phyloP scores from a whole-genome alignment of 2,113 vertebrate genomes.

The Carassius gibelio region DNA sequence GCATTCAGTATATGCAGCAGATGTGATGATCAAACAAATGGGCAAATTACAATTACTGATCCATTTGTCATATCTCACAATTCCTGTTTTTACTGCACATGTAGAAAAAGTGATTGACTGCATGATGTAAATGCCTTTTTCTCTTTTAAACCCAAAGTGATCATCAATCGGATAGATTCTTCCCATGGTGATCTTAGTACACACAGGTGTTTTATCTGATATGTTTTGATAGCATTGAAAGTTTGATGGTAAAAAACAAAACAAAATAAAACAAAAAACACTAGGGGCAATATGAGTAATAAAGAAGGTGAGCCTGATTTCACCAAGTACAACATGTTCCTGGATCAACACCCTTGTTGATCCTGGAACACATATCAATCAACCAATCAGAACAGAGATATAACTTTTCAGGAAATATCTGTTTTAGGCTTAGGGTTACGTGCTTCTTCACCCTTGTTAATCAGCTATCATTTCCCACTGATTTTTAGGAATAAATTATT shows the following conservation, averaged over 20 bases:
- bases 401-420: too few relatives aligned
- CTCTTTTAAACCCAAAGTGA: background rate
- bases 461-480: too few relatives aligned
- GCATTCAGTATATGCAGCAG: background rate
- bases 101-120: background rate
- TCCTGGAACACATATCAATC: too few relatives aligned
- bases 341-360: too few relatives aligned
- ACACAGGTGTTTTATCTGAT: background rate
- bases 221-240: background rate
- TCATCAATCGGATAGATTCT: background rate
- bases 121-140: background rate
- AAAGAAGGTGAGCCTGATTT: background rate
- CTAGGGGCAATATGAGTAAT: background rate
- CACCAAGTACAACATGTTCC: too few relatives aligned
- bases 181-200: background rate
- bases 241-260: background rate
- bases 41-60: constrained; percentile 1
- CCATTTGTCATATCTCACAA: background rate
- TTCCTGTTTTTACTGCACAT: background rate
- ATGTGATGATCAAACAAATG: background rate
- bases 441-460: too few relatives aligned
- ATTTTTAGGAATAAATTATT: too few relatives aligned
- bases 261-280: background rate
- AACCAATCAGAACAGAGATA: too few relatives aligned
- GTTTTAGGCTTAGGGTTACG: too few relatives aligned